Evolutionary conservation across 2,888 invertebrate species (phyloP), one percentile per base, ranked within the genome.

Genomic region (Tinea trinotella): DNA sequence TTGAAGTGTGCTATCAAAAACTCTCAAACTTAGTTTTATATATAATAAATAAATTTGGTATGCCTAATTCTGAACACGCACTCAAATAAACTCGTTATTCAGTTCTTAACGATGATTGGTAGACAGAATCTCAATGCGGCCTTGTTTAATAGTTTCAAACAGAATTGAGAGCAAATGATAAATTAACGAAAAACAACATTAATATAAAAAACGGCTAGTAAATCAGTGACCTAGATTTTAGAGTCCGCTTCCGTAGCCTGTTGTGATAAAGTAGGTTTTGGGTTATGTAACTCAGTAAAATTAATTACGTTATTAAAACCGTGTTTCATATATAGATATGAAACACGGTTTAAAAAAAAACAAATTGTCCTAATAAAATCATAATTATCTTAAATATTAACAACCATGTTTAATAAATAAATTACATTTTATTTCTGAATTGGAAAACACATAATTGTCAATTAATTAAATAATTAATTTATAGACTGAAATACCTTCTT

Each of bases 401-500:
- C n/a, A n/a, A n/a, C n/a, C n/a, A n/a, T n/a, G n/a, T n/a, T n/a
- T n/a, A n/a, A n/a, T n/a, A n/a, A n/a, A n/a, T n/a, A n/a, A n/a
- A n/a, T n/a, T n/a, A n/a, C n/a, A n/a, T n/a, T n/a, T n/a, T n/a
- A n/a, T n/a, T n/a, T n/a, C n/a, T n/a, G n/a, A n/a, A n/a, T n/a
- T n/a, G n/a, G n/a, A n/a, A n/a, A n/a, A n/a, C n/a, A n/a, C n/a
- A n/a, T n/a, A n/a, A n/a, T n/a, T n/a, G n/a, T n/a, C n/a, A n/a
- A n/a, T n/a, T n/a, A n/a, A n/a, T n/a, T n/a, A n/a, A n/a, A n/a
- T n/a, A n/a, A n/a, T n/a, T n/a, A n/a, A n/a, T n/a, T n/a, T n/a
- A n/a, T n/a, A n/a, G n/a, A n/a, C n/a, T n/a, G 19, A 36, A 20
- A 34, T 82, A 87, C 87, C 86, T 87, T 87, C 62, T 83, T 82